Percentiles rank a stretch among this genome's conserved stretches.
These are phyloP conservation scores for Macroramphosus scolopax DNA, from an alignment of 2,797 vertebrate genomes.

Conservation along the genomic window DNA sequence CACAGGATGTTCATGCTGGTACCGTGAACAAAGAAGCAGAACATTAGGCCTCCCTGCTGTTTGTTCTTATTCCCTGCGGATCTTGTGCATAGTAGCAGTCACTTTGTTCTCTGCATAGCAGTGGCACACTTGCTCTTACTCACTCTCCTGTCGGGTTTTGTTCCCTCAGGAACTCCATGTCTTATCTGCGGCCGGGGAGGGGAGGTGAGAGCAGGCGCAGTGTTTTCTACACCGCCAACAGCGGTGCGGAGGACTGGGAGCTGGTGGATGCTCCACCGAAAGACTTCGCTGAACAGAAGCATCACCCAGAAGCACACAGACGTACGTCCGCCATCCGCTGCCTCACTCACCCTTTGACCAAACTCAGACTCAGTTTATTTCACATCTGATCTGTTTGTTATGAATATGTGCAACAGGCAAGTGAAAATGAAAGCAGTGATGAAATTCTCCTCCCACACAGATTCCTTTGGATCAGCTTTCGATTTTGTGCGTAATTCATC, in stretches of 20 bases:
- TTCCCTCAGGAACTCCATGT: constrained; percentile 89
- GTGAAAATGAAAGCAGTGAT: not conserved
- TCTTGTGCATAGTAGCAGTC: not conserved
- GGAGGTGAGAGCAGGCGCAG: constrained; percentile 85
- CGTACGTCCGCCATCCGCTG: constrained; percentile 20
- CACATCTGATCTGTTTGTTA: not conserved
- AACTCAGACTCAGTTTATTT: not conserved
- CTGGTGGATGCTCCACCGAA: constrained; percentile 85
- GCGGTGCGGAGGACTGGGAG: constrained; percentile 87
- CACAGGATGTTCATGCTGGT: constrained; percentile 1
- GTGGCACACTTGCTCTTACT: not conserved
- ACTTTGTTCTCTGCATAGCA: not conserved
- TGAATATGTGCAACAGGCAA: too few relatives aligned
- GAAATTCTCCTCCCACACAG: constrained; percentile 44
- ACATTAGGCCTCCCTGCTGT: not conserved
- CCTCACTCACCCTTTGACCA: not conserved
- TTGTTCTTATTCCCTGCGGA: constrained; percentile 5
- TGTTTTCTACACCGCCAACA: constrained; percentile 86
- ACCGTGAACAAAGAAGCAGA: constrained; percentile 1
- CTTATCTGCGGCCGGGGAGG: constrained; percentile 82
- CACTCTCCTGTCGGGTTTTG: not conserved
- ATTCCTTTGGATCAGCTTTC: constrained; percentile 83
- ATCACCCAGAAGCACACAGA: constrained; percentile 73
- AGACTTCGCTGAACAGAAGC: constrained; percentile 85
- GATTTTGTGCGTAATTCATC: constrained; percentile 84